These are phyloP conservation scores for Pteronotus mesoamericanus DNA, from an alignment of 2,797 vertebrate species.

Conservation along the genomic window DNA sequence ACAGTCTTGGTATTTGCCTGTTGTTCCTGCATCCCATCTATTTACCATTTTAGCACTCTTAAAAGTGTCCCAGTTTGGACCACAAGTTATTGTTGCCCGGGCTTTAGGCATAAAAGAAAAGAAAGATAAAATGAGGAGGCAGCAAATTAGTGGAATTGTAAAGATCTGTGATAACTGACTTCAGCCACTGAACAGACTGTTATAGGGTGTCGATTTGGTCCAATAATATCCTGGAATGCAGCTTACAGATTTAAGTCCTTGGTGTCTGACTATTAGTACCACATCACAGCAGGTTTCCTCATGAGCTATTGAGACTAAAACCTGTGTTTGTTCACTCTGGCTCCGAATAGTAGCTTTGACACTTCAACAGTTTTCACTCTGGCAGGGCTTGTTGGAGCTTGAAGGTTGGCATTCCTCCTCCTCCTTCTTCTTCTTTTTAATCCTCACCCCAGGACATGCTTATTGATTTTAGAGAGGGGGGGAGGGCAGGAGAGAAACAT, in stretches of 20 bases:
- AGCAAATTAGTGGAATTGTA: background rate
- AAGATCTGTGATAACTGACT: background rate
- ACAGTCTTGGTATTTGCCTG: background rate
- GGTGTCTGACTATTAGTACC: constrained; percentile 32
- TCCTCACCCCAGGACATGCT: background rate
- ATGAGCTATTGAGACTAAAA: background rate
- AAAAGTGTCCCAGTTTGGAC: background rate
- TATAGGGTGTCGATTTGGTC: background rate
- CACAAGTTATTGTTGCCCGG: background rate
- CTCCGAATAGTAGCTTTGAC: background rate
- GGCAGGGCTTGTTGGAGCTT: constrained; percentile 8
- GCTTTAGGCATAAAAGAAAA: background rate
- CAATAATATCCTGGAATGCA: background rate
- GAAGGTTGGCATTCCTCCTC: background rate
- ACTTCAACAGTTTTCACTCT: background rate
- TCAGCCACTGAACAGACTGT: background rate
- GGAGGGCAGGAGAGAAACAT: background rate
- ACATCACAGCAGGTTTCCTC: background rate
- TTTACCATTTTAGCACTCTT: background rate
- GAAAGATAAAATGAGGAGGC: background rate
- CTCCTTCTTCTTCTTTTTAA: background rate
- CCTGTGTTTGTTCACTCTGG: background rate
- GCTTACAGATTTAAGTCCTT: background rate
- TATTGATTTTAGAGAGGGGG: background rate
- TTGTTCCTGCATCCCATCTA: background rate